Percentiles rank a stretch among this genome's conserved stretches.
These are phyloP conservation scores for Acyrthosiphon pisum DNA, from an alignment of 1,140 invertebrate species.

Conservation along the genomic window DNA sequence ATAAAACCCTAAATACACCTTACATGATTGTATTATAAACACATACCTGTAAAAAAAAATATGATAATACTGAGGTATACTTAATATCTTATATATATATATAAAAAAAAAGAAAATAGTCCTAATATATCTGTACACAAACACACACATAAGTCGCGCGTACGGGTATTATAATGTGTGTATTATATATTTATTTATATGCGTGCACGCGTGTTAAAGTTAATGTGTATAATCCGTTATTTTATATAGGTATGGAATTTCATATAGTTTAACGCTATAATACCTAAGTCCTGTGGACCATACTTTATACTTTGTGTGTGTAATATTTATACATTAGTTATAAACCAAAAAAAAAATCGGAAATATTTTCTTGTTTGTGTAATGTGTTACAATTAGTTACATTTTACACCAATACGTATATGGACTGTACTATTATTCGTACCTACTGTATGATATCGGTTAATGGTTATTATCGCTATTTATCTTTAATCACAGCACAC, in stretches of 20 bases:
- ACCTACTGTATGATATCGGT: no score
- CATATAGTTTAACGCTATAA: neutral
- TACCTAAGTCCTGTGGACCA: neutral
- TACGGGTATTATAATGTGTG: neutral
- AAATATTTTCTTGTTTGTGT: neutral
- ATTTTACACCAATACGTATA: no score
- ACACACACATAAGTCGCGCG: neutral
- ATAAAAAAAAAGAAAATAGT: neutral
- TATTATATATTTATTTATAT: neutral
- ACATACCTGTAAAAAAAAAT: neutral
- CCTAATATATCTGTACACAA: neutral
- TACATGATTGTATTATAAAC: neutral
- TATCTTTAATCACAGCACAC: neutral
- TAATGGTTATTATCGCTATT: neutral
- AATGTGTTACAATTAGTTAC: neutral
- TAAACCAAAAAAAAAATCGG: neutral
- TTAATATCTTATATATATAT: constrained; percentile 1
- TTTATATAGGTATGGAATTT: neutral
- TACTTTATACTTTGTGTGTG: neutral
- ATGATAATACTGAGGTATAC: neutral
- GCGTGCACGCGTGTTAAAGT: neutral
- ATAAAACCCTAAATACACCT: neutral
- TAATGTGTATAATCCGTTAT: constrained; percentile 10
- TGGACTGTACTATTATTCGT: no score
- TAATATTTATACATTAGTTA: neutral